Evolutionary conservation across 2,113 vertebrate species (phyloP), one percentile per base, ranked within the genome.

Genomic region (Oncorhynchus mykiss): DNA sequence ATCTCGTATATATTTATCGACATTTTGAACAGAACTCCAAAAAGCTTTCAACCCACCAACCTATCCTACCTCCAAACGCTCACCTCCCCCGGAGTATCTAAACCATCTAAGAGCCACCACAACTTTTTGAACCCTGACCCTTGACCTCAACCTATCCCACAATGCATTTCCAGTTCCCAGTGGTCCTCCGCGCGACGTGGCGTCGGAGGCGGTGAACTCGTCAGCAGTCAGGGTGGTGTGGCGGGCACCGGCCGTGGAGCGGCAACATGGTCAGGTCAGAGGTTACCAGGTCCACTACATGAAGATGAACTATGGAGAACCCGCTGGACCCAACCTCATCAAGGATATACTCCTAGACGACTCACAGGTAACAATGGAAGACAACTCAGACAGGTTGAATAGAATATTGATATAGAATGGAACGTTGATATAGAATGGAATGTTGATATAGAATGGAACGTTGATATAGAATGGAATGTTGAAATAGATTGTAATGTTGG

Each of bases 161-260:
- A 95, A 94, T 98, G 93, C 96, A 95, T 94, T 95, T 96, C 92
- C 96, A 99, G 96, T 98, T 96, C 98, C 97, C 94, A 96, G 96
- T 87, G 97, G 97, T 92, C 96, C 97, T 91, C 97, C 96, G 88
- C 96, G 95, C 82, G 95, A 94, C 92, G 95, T 99, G 91, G 95
- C 95, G 93, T 95, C 95, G 68, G 95, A 97, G 93, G 95, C 96
- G 92, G 92, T 97, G 94, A 99, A 99, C 93, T 95, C 97, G 79
- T 95, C 97, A 84, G 94, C 96, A 87, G 89, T 97, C 92, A 96
- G 93, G 93, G 96, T 98, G 87, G 96, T 93, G 70, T 98, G 97
- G 97, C 95, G 95, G 89, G 95, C 97, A 0, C 97, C 97, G 13
- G 94, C 96, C 78, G 94, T 95, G 79, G 96, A 94, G 85, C 95